Percentiles rank a stretch among this genome's conserved stretches.
Conservation (phyloP, 1,140 invertebrate genomes). For the Bacillus rossius region DNA sequence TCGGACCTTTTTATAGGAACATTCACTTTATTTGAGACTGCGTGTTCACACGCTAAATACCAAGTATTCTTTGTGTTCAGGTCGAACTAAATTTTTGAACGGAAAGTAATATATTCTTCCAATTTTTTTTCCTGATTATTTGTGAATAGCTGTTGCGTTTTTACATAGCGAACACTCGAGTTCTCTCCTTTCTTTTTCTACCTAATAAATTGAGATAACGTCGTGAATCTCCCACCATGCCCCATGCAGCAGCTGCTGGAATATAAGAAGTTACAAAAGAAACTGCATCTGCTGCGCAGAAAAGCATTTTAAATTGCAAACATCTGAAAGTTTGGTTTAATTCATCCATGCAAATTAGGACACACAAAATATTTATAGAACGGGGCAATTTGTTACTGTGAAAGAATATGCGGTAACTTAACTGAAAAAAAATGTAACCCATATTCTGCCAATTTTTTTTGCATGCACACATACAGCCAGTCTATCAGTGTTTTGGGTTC, state of each 20-base stretch:
- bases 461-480: neutral
- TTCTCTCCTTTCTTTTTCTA: neutral
- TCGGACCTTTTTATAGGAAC: conserved; percentile 18
- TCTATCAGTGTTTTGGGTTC: too few relatives aligned
- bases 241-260: neutral
- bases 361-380: neutral
- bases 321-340: neutral
- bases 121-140: conserved; percentile 5
- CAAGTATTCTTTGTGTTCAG: conserved; percentile 25
- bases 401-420: neutral
- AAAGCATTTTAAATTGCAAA: neutral
- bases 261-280: too few relatives aligned
- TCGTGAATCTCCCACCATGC: neutral
- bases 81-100: conserved; percentile 30
- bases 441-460: neutral
- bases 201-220: neutral
- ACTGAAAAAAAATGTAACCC: neutral
- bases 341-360: neutral
- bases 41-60: conserved; percentile 18
- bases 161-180: neutral
- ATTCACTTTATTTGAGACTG: conserved; percentile 8
- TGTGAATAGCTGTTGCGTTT: conserved; percentile 1
- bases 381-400: conserved; percentile 3
- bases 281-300: neutral
- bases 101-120: conserved; percentile 5